Conservation (phyloP, 2,113 vertebrate genomes). For the Lamprotornis superbus region DNA sequence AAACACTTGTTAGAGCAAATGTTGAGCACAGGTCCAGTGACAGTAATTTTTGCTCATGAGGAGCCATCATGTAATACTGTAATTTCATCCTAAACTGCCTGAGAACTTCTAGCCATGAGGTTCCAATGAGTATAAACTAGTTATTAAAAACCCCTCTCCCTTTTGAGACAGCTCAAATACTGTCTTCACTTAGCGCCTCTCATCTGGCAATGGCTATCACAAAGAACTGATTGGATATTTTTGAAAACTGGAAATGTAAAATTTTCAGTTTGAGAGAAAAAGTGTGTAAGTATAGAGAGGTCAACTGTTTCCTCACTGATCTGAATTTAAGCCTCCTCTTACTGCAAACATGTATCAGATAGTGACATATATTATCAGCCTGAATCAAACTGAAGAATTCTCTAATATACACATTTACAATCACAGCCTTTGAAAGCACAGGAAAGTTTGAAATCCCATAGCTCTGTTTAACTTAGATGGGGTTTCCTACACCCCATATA, state of each 20-base stretch:
- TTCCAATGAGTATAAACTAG: not conserved
- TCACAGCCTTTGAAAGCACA: not conserved
- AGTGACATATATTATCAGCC: not conserved
- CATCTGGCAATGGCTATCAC: not conserved
- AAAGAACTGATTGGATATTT: not conserved
- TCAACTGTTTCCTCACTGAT: not conserved
- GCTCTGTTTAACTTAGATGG: not conserved
- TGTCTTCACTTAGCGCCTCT: not conserved
- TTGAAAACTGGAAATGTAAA: not conserved
- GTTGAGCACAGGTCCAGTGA: not conserved
- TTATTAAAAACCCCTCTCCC: not conserved
- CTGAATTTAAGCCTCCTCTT: not conserved
- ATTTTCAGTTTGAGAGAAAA: not conserved
- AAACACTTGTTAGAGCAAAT: not conserved
- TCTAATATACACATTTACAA: not conserved
- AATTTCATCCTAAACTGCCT: not conserved
- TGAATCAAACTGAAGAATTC: not conserved
- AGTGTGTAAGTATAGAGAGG: fast-evolving
- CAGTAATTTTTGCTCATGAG: not conserved
- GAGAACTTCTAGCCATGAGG: not conserved
- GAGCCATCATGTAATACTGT: not conserved
- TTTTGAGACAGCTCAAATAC: not conserved
- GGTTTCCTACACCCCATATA: not conserved
- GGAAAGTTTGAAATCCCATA: not conserved
- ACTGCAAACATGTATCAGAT: not conserved